Evolutionary conservation across 2,888 invertebrate genomes (phyloP), one percentile per base, ranked within the genome.

Genomic region (Nomada fabriciana): DNA sequence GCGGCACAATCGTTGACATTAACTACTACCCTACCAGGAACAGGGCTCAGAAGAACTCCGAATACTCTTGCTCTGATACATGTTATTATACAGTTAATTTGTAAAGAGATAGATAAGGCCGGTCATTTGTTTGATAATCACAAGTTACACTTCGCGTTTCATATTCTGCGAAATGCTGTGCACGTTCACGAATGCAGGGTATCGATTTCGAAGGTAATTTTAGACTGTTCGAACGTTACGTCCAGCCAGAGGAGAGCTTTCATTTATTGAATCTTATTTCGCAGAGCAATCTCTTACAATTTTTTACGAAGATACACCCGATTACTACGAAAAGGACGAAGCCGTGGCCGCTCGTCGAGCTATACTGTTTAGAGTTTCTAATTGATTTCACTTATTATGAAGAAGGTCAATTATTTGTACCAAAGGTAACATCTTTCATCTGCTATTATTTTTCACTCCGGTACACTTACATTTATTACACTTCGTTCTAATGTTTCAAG

Each of bases 131-230:
- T 94, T 82, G 94, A 94, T 78, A 91, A 94, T 74, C 91, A 91
- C 2, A 91, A 94, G 50, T 90, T 95, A 42, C 93, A 94, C 70
- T 93, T 94, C 61, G 93, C 95, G 9, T 95, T 95, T 86, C 94
- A 95, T 83, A 86, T 95, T 64, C 88, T 95, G 36, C 92, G 94
- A 15, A 96, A 96, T 89, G 94, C 95, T 76, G 94, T 95, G 73
- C 92, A 93, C 53, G 95, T 95, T 60, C 94, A 95, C 18, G 96
- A 96, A 89, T 96, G 96, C 89, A 94, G 96, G 59, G 93, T 95
- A 18, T 93, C 96, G 64, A 93, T 96, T 59, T 91, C 95, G 0
- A 96, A 96, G 95, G 96, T 96, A 92, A 88, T 47, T 18, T 42
- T 9, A 53, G 23, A 11, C 9, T 72, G 11, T 55, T 50, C 50